phyloP scores from a whole-genome alignment of 2,113 vertebrate genomes.

The Fulmarus glacialis region DNA sequence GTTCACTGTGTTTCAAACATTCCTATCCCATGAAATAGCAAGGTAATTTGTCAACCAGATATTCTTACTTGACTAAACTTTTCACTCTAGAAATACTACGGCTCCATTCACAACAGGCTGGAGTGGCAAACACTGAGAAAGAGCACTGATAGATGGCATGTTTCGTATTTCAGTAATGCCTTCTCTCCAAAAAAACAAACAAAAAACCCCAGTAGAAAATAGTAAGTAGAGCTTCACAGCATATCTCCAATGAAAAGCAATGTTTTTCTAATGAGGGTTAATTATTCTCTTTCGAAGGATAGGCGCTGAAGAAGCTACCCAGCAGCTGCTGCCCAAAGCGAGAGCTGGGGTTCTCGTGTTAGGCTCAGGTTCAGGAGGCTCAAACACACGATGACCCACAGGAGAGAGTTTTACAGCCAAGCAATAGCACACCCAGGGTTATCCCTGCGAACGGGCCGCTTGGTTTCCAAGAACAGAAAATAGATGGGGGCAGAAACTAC shows the following conservation, averaged over 20 bases:
- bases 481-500: background rate
- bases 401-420: background rate
- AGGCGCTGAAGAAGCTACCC: background rate
- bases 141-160: background rate
- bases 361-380: background rate
- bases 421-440: background rate
- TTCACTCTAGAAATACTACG: background rate
- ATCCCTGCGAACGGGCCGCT: accelerated
- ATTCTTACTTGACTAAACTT: background rate
- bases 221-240: background rate
- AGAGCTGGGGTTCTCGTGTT: background rate
- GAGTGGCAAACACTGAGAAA: background rate
- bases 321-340: background rate
- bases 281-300: background rate
- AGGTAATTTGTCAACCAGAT: background rate
- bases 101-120: background rate
- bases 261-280: background rate
- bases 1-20: background rate
- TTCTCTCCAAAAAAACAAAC: background rate
- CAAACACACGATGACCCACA: accelerated
- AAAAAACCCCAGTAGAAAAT: background rate
- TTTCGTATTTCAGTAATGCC: background rate
- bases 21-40: background rate
- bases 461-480: background rate
- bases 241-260: background rate